These are phyloP conservation scores for Tachyglossus aculeatus DNA, from an alignment of 2,797 vertebrate species.

Conservation along the genomic window DNA sequence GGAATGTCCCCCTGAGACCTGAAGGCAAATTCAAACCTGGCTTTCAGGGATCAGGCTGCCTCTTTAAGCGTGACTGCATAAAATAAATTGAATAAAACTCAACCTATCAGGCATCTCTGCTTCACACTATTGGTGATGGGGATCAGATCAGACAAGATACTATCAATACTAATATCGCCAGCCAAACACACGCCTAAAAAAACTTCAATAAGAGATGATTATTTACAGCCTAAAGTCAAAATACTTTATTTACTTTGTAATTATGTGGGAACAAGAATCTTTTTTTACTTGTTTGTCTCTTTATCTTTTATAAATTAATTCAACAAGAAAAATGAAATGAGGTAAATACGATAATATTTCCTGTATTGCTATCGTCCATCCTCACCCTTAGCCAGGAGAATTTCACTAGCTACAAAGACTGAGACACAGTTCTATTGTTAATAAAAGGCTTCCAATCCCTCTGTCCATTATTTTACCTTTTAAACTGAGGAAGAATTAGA, in stretches of 20 bases:
- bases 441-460: slow-evolving; percentile 34
- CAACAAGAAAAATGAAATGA: slow-evolving; percentile 11
- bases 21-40: too few species aligned
- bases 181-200: neutral
- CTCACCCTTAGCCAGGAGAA: slow-evolving; percentile 25
- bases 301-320: slow-evolving; percentile 20
- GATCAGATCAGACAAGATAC: neutral
- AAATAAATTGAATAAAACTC: too few species aligned
- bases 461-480: slow-evolving; percentile 53
- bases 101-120: too few species aligned
- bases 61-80: too few species aligned
- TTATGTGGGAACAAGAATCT: too few species aligned
- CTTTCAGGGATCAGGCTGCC: too few species aligned
- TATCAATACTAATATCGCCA: neutral
- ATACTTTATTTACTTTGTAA: neutral
- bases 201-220: too few species aligned
- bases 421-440: slow-evolving; percentile 34
- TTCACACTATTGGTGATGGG: too few species aligned
- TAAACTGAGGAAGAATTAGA: slow-evolving; percentile 64
- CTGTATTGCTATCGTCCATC: slow-evolving; percentile 15
- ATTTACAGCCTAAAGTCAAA: neutral
- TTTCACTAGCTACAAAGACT: slow-evolving; percentile 20
- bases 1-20: neutral
- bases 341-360: neutral
- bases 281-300: neutral